Evolutionary conservation across 2,888 invertebrate genomes (phyloP), one percentile per base, ranked within the genome.

Genomic region (Rhyacophila evoluta): DNA sequence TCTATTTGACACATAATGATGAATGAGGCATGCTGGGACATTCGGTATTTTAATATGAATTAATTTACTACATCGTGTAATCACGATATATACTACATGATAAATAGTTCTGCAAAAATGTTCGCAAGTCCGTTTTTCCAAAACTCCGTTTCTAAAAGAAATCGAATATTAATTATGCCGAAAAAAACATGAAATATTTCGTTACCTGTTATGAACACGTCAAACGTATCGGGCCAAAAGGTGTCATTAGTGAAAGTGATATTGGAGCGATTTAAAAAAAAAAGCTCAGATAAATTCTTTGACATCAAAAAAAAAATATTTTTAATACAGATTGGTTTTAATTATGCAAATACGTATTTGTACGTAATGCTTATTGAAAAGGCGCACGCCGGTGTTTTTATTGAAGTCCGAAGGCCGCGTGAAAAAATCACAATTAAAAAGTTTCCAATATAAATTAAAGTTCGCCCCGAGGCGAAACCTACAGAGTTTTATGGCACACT

Each of bases 331-430:
- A 55, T 55, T 55, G 55, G 55, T 25, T 55, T 55, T 55, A 55
- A 55, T 55, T 55, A 55, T 55, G 55, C 19, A 55, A 55, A 55
- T 55, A 55, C 8, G 10, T 55, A 55, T n/a, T n/a, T n/a, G n/a
- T n/a, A n/a, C n/a, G n/a, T 55, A 55, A 55, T 55, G 55, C 55
- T 55, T 55, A 55, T 55, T 55, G 55, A 55, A 55, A 55, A 55
- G 55, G 55, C 55, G 55, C 19, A 55, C 19, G 55, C 55, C 55
- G 55, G 55, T 19, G 55, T 55, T 55, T 55, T 12, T 55, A 55
- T 55, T 55, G 55, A 55, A 55, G 55, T 55, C 55, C 19, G 55
- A 55, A 55, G 55, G 55, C 55, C 25, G 55, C 55, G 10, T 39
- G 29, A 55, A 55, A 55, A 55, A 55, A 55, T 55, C 6, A 55